Base-by-base conservation (phyloP, 2,113 vertebrate genomes). In the Xiphias gladius region DNA sequence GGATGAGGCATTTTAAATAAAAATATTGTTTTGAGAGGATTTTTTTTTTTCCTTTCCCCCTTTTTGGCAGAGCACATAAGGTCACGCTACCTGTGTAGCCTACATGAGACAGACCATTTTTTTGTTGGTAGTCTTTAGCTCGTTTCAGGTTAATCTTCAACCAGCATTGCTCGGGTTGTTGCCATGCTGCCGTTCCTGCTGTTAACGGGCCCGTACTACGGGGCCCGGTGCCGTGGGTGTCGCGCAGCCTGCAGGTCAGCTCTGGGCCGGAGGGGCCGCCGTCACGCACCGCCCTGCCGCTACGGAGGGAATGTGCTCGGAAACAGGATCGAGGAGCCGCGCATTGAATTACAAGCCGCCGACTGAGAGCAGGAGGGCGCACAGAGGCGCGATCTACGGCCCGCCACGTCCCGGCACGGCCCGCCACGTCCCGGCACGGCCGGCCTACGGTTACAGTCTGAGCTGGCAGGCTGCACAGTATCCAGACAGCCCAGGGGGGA, bases 271-370 rank as follows among this genome's bases (percentile, higher is more conserved):
- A 39, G 76, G 65, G 35, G 77, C 59, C 32, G 59, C 41, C n/a
- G 24, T 71, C 26, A 62, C 43, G 68, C 74, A 46, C 35, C 24
- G 39, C 20, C n/a, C 59, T 17, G 70, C 43, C 55, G 66, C 63
- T 39, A 67, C 67, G 72, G 58, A 75, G 87, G 69, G 83, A 93
- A 90, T 87, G 88, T 74, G 83, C 81, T 77, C 82, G 70, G 72
- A n/a, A n/a, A 93, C 86, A 88, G 85, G 87, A 87, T 87, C 88
- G 89, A 92, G 87, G 71, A 84, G 78, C 69, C 73, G 80, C 80
- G 89, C 93, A 87, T 75, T 93, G 93, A 94, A 91, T 92, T 88
- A 93, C 93, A 92, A 35, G 89, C 80, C 69, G 48, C 69, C 55
- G 67, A 62, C 68, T 62, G 48, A 64, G 48, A 64, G 68, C 41